Base-by-base conservation (phyloP, 1,140 invertebrate genomes). In the Pseudachorutes palmiensis region DNA sequence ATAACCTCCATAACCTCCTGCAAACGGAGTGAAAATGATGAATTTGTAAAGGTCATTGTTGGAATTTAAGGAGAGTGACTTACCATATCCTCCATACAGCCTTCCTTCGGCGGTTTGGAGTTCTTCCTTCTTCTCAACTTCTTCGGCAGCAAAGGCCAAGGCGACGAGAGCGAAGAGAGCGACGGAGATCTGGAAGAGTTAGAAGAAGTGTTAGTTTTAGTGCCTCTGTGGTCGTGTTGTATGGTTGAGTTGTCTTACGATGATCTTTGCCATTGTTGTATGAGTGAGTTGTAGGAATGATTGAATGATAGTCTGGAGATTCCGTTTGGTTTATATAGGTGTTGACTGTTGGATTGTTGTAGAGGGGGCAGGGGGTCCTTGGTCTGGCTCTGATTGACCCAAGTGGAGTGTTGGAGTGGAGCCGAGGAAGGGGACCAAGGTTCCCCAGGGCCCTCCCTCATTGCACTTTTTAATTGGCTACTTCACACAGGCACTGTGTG, bases 1-100 rank as follows among this genome's bases (percentile, higher is more conserved):
- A 55, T 55, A 55, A 5, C 51, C 51, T 5, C 14, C 24, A n/a
- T n/a, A 55, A 55, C 24, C 24, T 55, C 24, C 51, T n/a, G n/a
- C n/a, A n/a, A n/a, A n/a, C n/a, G n/a, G n/a, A n/a, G n/a, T n/a
- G n/a, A n/a, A n/a, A n/a, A n/a, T n/a, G n/a, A n/a, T n/a, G n/a
- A n/a, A n/a, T n/a, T n/a, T n/a, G n/a, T n/a, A n/a, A n/a, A n/a
- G n/a, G n/a, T n/a, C n/a, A n/a, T n/a, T n/a, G n/a, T n/a, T n/a
- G n/a, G n/a, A n/a, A n/a, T n/a, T n/a, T n/a, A n/a, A n/a, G n/a
- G n/a, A n/a, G n/a, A n/a, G n/a, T n/a, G n/a, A n/a, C 14, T 24
- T 24, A 30, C 58, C 58, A 30, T 60, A 60, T 33, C 61, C 61
- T 2, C 61, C 61, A 41, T 62, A 62, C 3, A 62, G 33, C n/a